Conservation (phyloP, 1,140 invertebrate species). For the Idris sp. region DNA sequence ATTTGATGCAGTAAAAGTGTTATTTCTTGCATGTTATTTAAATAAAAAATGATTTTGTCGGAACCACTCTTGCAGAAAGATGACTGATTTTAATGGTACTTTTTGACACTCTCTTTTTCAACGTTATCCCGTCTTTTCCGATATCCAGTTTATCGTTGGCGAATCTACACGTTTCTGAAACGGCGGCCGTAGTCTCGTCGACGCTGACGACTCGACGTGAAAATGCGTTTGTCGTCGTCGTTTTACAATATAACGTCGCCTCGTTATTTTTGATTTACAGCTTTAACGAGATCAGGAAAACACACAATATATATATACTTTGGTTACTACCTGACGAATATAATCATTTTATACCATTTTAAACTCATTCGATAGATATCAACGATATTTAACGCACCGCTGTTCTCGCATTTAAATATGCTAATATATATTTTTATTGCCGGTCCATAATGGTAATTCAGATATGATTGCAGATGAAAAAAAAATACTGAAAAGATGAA, state of each 20-base stretch:
- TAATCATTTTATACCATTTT: slow-evolving; percentile 41
- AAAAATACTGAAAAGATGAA: background rate
- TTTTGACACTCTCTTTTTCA: slow-evolving; percentile 22
- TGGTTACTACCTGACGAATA: slow-evolving; percentile 23
- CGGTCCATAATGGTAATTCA: slow-evolving; percentile 14
- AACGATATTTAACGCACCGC: slow-evolving; percentile 38
- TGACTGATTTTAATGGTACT: too few relatives aligned
- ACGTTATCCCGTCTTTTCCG: slow-evolving; percentile 23
- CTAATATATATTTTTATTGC: slow-evolving; percentile 21
- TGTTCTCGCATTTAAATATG: slow-evolving; percentile 24
- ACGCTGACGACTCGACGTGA: slow-evolving; percentile 35
- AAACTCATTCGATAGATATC: slow-evolving; percentile 40
- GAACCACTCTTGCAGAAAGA: too few relatives aligned
- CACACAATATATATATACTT: slow-evolving; percentile 51
- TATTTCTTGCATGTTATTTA: slow-evolving; percentile 7
- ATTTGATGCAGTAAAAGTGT: slow-evolving; percentile 8
- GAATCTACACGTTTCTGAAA: slow-evolving; percentile 43
- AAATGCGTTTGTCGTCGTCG: slow-evolving; percentile 36
- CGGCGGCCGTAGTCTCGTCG: slow-evolving; percentile 19
- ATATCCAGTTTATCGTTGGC: slow-evolving; percentile 30
- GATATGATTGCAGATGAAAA: slow-evolving; percentile 7
- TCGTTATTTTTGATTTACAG: slow-evolving; percentile 72
- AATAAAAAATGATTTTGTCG: slow-evolving; percentile 20
- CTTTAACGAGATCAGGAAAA: slow-evolving; percentile 66
- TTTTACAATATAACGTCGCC: slow-evolving; percentile 48